Conservation (phyloP, 2,797 vertebrate species). For the Strix occidentalis region DNA sequence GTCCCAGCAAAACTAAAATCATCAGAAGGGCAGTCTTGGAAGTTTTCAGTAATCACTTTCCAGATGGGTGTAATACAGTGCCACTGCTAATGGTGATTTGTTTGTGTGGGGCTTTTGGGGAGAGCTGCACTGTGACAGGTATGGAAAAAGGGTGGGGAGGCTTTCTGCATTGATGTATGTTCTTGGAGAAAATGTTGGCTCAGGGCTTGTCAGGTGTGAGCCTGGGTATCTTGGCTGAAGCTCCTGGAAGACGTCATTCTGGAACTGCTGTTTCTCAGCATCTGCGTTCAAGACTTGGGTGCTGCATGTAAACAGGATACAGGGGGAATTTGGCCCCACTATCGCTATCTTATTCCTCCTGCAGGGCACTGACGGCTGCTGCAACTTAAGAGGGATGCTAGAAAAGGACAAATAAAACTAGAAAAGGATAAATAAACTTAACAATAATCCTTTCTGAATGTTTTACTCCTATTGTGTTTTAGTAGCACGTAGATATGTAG, state of each 20-base stretch:
- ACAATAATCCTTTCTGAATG: not conserved
- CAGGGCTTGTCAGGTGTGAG: not conserved
- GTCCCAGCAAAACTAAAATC: not conserved
- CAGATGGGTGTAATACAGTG: not conserved
- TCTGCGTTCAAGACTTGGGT: not conserved
- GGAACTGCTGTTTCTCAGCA: not conserved
- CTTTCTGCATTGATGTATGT: rapidly evolving
- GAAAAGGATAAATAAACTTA: not conserved
- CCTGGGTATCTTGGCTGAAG: not conserved
- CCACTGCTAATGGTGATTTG: not conserved
- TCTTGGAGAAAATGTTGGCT: not conserved
- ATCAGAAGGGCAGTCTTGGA: not conserved
- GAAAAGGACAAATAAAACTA: not conserved
- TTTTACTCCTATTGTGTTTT: not conserved
- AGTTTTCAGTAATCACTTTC: not conserved
- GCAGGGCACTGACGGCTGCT: not conserved
- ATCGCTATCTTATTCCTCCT: not conserved
- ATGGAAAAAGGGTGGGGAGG: not conserved
- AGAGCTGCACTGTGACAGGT: rapidly evolving
- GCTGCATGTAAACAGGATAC: not conserved
- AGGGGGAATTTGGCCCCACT: not conserved
- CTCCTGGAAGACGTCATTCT: not conserved
- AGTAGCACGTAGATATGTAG: not conserved
- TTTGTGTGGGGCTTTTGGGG: not conserved
- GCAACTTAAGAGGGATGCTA: not conserved